A percentile compares a stretch with the other conserved stretches of the same genome.
These are phyloP conservation scores for Battus philenor DNA, from an alignment of 1,140 invertebrate species.

Conservation along the genomic window DNA sequence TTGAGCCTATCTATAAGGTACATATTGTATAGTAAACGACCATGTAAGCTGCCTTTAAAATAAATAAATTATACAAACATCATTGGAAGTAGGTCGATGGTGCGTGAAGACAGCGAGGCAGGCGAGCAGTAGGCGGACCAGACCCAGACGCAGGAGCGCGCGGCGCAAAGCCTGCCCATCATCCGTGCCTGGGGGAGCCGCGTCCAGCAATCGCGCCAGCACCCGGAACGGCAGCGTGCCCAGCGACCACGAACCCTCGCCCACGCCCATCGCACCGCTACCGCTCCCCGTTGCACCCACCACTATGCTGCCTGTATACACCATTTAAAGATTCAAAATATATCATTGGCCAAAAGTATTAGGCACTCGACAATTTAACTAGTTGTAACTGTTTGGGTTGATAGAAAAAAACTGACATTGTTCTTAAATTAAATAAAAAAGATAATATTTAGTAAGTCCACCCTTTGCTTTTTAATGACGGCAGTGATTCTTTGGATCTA, in stretches of 20 bases:
- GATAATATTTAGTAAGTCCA: no score
- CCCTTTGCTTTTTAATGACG: no score
- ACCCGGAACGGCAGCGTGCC: constrained; percentile 94
- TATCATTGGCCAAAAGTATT: no score
- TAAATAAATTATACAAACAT: constrained; percentile 43
- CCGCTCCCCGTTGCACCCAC: constrained; percentile 32
- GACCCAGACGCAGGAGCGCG: constrained; percentile 88
- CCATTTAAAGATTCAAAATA: no score
- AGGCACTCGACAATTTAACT: no score
- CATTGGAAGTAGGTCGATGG: constrained; percentile 77
- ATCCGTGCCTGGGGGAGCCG: constrained; percentile 86
- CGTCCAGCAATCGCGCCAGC: constrained; percentile 86
- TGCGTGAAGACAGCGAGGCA: constrained; percentile 94
- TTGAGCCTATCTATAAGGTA: no score
- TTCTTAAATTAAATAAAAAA: no score
- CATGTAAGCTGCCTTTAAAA: no score
- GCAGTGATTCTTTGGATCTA: no score
- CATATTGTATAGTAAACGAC: no score
- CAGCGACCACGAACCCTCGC: constrained; percentile 79
- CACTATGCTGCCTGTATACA: constrained; percentile 42
- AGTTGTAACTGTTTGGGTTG: no score
- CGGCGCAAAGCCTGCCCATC: constrained; percentile 87
- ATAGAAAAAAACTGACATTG: no score
- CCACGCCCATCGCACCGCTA: constrained; percentile 17
- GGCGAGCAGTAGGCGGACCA: constrained; percentile 88